Base-by-base conservation (phyloP, 2,113 vertebrate genomes). In the Caranx melampygus region DNA sequence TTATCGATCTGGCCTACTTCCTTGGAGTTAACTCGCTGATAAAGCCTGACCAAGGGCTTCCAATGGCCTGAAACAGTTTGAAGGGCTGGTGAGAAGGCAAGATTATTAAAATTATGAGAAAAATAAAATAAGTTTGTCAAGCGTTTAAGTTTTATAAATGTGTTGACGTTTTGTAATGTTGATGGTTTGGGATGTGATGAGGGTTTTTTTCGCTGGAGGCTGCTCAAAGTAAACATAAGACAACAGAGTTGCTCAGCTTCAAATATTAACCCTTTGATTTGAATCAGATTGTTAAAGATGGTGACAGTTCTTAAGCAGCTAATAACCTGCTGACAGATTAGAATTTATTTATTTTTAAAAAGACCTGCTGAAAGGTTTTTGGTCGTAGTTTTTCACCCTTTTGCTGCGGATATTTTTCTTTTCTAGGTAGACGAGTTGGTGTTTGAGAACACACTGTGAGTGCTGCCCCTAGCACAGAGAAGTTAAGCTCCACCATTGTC, bases 1-100 rank as follows among this genome's bases (percentile, higher is more conserved):
- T 76, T 97, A 99, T 99, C 95, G 97, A 99, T 98, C 96, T 92
- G 94, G 94, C 94, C 95, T 95, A 88, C 89, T 94, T 97, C 95
- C 94, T 75, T 91, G 95, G 95, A 96, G 96, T 94, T 96, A 96
- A 96, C 96, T 96, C 93, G 86, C 92, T 95, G 95, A 96, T 96
- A 96, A 97, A 95, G 95, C 95, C 93, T 45, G 82, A 94, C 96
- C 94, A 81, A 86, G 92, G 94, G 90, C 95, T 96, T 94, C 87
- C 84, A 92, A 79, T 82, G 95, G 93, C 92, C 92, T 86, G 87
- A 94, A 93, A 95, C 95, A 92, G 79, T 89, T 90, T 79, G 87
- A 69, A 87, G 84, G 80, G 79, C 66, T 89, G 84, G 69, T 26
- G 55, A 84, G 74, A 85, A 89, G 82, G 75, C 75, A 85, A 74